Evolutionary conservation across 2,113 vertebrate genomes (phyloP), one percentile per base, ranked within the genome.

Genomic region (Upupa epops): DNA sequence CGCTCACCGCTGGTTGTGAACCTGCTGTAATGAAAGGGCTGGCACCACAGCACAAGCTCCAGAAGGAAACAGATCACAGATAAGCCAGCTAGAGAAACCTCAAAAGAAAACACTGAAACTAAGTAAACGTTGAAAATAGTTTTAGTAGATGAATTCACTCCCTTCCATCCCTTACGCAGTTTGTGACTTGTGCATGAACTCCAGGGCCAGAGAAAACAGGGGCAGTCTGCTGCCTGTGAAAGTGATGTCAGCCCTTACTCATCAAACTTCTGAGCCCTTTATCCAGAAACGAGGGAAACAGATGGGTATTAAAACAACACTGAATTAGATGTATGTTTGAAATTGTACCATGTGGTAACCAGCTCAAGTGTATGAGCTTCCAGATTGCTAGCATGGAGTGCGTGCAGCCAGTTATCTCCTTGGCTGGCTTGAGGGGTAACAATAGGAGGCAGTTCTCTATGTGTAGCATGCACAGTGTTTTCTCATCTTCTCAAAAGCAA

Each of bases 31-130:
- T 94, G 69, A 78, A 87, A 85, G 56, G 75, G 8, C 75, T 95
- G 91, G 84, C 89, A 92, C 64, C 34, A 73, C 89, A 83, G 79
- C 72, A 86, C 34, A 88, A 42, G 56, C 71, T 86, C 71, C n/a
- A 63, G 55, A 63, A 81, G 66, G 52, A 92, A 92, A 82, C 34
- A 58, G 32, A 42, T 92, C 55, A 82, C 74, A 51, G 74, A 61
- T 93, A 86, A 94, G 46, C 40, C 74, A 71, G 66, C 63, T 34
- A 88, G n/a, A 84, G 68, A 92, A 95, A 92, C 75, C 75, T 93
- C 48, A 85, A 54, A 89, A 89, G 79, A 80, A 88, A 86, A 77
- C 64, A 71, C 40, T 66, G 85, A 64, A 95, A 87, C n/a, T 58
- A 48, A 59, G 22, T 81, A 91, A 70, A 37, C 8, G 2, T 6